phyloP scores from a whole-genome alignment of 2,113 vertebrate genomes.

The Alethe castanea region DNA sequence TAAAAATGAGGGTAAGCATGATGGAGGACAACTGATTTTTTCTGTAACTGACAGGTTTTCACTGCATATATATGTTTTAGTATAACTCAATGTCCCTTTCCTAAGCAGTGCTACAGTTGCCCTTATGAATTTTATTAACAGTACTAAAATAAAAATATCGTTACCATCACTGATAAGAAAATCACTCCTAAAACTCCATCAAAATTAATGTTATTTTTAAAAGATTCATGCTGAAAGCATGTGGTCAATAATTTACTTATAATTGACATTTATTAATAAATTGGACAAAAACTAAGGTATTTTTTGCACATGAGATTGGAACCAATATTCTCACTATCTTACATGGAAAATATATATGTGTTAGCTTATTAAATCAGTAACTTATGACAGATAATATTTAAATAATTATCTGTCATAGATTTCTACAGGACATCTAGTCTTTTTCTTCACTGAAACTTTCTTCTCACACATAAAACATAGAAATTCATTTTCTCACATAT shows the following conservation, averaged over 20 bases:
- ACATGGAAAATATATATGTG: not conserved
- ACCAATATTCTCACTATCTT: not conserved
- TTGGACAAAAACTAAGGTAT: not conserved
- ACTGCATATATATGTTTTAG: slow-evolving; percentile 18
- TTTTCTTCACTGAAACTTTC: not conserved
- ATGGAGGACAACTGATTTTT: slow-evolving; percentile 7
- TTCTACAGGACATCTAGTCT: not conserved
- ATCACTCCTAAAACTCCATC: not conserved
- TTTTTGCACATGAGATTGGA: not conserved
- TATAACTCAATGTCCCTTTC: not conserved
- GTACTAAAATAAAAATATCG: not conserved
- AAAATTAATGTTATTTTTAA: not conserved
- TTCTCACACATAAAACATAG: not conserved
- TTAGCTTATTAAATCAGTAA: not conserved
- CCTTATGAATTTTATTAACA: not conserved
- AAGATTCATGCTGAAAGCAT: not conserved
- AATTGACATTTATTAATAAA: not conserved
- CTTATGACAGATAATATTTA: not conserved
- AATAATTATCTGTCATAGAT: not conserved
- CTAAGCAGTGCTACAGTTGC: not conserved
- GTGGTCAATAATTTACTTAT: not conserved
- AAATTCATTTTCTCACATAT: not conserved
- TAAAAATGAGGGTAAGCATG: slow-evolving; percentile 31
- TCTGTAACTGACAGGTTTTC: slow-evolving; percentile 15
- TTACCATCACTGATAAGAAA: not conserved